These are phyloP conservation scores for Aspidoscelis tigris DNA, from an alignment of 2,113 vertebrate species.

Conservation along the genomic window DNA sequence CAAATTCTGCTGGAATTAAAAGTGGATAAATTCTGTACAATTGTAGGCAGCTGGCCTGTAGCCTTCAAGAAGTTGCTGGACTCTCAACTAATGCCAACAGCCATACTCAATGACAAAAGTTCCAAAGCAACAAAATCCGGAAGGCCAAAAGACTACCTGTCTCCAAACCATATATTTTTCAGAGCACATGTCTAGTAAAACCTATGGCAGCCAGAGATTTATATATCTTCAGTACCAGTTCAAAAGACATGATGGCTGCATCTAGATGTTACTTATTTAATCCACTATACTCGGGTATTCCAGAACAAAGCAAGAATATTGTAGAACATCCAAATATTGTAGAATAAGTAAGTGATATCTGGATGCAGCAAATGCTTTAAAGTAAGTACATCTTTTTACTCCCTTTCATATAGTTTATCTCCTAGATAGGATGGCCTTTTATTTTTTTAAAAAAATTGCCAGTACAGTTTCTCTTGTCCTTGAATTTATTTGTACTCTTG, in stretches of 20 bases:
- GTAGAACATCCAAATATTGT: too few relatives aligned
- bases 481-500: not conserved
- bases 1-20: constrained; percentile 2
- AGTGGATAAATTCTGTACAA: not conserved
- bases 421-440: not conserved
- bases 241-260: not conserved
- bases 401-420: not conserved
- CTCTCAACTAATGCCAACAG: too few relatives aligned
- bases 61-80: too few relatives aligned
- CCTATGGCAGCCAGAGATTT: not conserved
- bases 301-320: too few relatives aligned
- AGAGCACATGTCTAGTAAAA: not conserved
- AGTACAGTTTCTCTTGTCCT: not conserved
- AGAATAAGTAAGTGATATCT: too few relatives aligned
- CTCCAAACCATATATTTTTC: too few relatives aligned
- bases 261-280: too few relatives aligned
- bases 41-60: not conserved
- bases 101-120: too few relatives aligned
- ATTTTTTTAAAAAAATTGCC: not conserved
- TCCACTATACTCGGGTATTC: too few relatives aligned
- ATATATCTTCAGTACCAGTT: not conserved
- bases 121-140: too few relatives aligned
- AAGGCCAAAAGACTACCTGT: too few relatives aligned
- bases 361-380: too few relatives aligned
- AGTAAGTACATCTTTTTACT: not conserved